Percentiles rank a stretch among this genome's conserved stretches.
These are phyloP conservation scores for Metaphire vulgaris DNA, from an alignment of 1,140 invertebrate genomes.

Conservation along the genomic window DNA sequence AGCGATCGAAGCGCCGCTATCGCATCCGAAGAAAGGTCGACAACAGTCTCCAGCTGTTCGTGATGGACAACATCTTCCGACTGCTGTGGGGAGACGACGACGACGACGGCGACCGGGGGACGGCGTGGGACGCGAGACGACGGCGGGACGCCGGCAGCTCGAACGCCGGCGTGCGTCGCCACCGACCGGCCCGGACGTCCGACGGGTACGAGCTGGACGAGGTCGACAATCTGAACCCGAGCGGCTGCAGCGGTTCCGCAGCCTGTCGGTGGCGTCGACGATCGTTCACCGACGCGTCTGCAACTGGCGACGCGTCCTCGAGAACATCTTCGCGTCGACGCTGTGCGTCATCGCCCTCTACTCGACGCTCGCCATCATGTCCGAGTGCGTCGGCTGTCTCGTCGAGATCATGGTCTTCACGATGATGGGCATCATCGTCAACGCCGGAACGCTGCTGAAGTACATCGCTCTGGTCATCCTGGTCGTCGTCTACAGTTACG, in stretches of 20 bases:
- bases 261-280: constrained; percentile 12
- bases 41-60: constrained; percentile 20
- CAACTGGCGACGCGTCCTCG: constrained; percentile 25
- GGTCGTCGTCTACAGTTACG: constrained; percentile 36
- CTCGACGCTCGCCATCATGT: constrained; percentile 39
- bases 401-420: constrained; percentile 46
- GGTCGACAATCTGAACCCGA: constrained; percentile 29
- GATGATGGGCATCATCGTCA: constrained; percentile 42
- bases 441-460: constrained; percentile 36
- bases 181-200: constrained; percentile 13
- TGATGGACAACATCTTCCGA: constrained; percentile 5
- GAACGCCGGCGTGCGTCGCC: neutral
- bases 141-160: constrained; percentile 26
- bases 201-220: constrained; percentile 15
- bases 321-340: constrained; percentile 35
- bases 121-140: neutral
- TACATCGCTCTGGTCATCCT: constrained; percentile 38
- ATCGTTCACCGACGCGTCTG: constrained; percentile 15
- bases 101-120: constrained; percentile 1
- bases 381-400: constrained; percentile 41
- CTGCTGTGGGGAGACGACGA: neutral
- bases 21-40: constrained; percentile 25
- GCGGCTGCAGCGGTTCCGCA: constrained; percentile 28
- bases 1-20: constrained; percentile 13
- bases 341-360: constrained; percentile 43